Evolutionary conservation across 2,797 vertebrate species (phyloP).

Genomic region (Geotrypetes seraphini): DNA sequence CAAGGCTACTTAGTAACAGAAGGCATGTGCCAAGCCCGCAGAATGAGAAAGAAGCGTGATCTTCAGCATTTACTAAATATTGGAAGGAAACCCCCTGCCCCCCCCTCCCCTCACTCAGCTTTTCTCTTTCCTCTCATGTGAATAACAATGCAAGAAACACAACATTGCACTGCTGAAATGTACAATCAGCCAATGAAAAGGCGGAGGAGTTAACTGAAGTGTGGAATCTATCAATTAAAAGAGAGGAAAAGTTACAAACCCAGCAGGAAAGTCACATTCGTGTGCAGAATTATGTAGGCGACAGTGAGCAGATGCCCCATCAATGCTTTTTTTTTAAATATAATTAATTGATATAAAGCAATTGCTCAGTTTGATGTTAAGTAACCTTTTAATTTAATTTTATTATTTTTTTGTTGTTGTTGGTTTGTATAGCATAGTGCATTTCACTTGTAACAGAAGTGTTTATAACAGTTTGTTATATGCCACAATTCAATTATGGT

Average conservation of each 20-base stretch:
- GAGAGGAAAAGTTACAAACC: slow-evolving; percentile 62
- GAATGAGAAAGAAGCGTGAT: slow-evolving; percentile 66
- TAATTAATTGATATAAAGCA: slow-evolving; percentile 19
- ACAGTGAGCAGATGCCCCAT: slow-evolving; percentile 64
- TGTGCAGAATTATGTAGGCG: slow-evolving; percentile 59
- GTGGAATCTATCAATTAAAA: slow-evolving; percentile 71
- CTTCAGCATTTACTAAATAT: slow-evolving; percentile 60
- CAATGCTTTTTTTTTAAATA: slow-evolving; percentile 44
- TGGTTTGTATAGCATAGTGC: too few relatives aligned
- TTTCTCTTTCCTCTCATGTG: slow-evolving; percentile 47
- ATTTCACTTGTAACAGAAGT: too few relatives aligned
- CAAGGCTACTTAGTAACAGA: slow-evolving; percentile 79
- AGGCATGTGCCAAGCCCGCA: slow-evolving; percentile 77
- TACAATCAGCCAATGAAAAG: slow-evolving; percentile 49
- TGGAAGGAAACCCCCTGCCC: slow-evolving; percentile 41
- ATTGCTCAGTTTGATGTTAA: too few relatives aligned
- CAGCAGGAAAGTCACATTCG: slow-evolving; percentile 58
- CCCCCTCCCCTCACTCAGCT: slow-evolving; percentile 35
- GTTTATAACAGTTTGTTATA: too few relatives aligned
- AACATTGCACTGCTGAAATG: slow-evolving; percentile 50
- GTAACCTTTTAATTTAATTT: too few relatives aligned
- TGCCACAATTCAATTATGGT: too few relatives aligned
- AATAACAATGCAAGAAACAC: slow-evolving; percentile 53
- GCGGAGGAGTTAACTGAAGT: slow-evolving; percentile 51
- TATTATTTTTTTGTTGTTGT: too few relatives aligned